Evolutionary conservation across 2,113 vertebrate genomes (phyloP).

Genomic region (Peromyscus californicus): DNA sequence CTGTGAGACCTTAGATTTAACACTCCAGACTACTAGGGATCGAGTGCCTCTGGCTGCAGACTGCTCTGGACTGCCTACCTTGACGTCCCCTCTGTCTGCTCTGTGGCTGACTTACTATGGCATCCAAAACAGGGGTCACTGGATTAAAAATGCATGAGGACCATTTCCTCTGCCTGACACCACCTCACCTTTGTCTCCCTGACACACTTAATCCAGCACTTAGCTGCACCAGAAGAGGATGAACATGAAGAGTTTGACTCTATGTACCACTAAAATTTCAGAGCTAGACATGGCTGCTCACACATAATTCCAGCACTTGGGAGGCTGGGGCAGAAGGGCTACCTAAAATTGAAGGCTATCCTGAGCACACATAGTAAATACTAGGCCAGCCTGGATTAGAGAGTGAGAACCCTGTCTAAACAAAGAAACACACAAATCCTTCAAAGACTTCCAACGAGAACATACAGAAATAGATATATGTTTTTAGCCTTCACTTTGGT

Average conservation of each 20-base stretch:
- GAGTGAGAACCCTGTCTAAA: background rate
- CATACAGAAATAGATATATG: background rate
- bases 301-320: background rate
- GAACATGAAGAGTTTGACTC: background rate
- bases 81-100: background rate
- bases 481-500: background rate
- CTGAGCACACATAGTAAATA: background rate
- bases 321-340: background rate
- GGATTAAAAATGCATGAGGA: background rate
- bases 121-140: background rate
- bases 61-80: too few species aligned
- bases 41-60: background rate
- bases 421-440: background rate
- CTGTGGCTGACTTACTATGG: background rate
- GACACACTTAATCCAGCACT: background rate
- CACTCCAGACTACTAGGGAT: too few species aligned
- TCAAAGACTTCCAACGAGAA: background rate
- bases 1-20: background rate
- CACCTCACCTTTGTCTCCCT: background rate
- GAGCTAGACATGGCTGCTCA: background rate
- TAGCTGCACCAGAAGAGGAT: background rate
- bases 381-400: background rate
- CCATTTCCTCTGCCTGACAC: background rate
- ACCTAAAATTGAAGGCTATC: background rate
- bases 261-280: background rate